Evolutionary conservation across 23 tunicate species (phyloP).

Genomic region (Pegea sp.): DNA sequence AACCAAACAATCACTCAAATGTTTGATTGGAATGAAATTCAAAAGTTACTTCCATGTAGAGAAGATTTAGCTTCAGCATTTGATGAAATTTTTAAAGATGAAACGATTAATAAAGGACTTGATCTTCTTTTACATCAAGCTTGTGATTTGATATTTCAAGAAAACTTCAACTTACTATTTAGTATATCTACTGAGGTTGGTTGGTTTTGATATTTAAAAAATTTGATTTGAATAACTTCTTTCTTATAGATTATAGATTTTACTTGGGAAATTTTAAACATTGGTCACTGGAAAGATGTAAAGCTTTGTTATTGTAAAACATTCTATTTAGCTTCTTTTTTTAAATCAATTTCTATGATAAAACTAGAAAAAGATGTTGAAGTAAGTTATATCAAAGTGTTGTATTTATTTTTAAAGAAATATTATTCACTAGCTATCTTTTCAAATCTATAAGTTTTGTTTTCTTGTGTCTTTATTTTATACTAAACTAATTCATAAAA

Average conservation of each 20-base stretch:
- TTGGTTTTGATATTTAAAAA: too few species aligned
- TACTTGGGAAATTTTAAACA: slow-evolving; percentile 66
- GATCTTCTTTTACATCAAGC: too few species aligned
- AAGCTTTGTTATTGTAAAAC: slow-evolving; percentile 10
- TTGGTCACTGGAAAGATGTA: slow-evolving; percentile 86
- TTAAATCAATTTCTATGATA: slow-evolving; percentile 16
- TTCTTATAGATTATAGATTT: slow-evolving; percentile 13
- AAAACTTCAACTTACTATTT: too few species aligned
- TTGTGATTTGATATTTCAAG: too few species aligned
- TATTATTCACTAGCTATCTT: too few species aligned
- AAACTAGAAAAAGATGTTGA: neutral
- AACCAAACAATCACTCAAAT: neutral
- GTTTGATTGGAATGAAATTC: neutral
- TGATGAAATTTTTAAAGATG: too few species aligned
- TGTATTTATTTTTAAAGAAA: neutral
- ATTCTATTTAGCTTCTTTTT: slow-evolving; percentile 42
- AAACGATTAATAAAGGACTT: too few species aligned
- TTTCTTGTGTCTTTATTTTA: too few species aligned
- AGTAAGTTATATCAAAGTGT: neutral
- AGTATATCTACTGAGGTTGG: too few species aligned
- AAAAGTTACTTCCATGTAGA: neutral
- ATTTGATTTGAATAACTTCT: neutral
- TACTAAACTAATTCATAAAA: too few species aligned
- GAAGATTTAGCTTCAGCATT: neutral
- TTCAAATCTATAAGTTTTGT: too few species aligned